Conservation (phyloP, 2,113 vertebrate genomes). For the Uropsilus gracilis region DNA sequence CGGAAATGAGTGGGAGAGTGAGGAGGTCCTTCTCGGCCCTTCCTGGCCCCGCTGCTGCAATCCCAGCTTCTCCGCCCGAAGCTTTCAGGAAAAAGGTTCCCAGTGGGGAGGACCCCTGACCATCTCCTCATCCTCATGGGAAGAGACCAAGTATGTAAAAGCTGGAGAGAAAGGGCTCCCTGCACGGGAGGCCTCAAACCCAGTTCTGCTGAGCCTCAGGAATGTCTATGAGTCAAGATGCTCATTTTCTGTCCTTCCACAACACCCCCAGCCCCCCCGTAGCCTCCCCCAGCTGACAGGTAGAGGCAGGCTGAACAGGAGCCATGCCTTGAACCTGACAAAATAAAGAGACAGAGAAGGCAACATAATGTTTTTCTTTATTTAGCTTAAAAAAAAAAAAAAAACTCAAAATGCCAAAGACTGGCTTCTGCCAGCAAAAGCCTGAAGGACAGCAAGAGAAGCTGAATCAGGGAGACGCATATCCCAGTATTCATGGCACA, state of each 20-base stretch:
- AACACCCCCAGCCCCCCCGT: not conserved
- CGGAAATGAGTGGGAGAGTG: conserved; percentile 25
- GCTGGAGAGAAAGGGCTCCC: not conserved
- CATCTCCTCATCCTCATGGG: not conserved
- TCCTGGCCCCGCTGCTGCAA: not conserved
- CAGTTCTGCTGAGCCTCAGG: not conserved
- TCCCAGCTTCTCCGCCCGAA: not conserved
- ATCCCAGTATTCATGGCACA: not conserved
- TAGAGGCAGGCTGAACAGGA: not conserved
- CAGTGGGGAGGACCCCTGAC: not conserved
- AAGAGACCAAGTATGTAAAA: not conserved
- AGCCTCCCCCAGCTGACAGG: not conserved
- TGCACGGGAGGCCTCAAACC: not conserved
- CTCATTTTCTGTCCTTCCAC: not conserved
- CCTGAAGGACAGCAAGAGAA: not conserved
- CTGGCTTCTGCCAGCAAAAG: not conserved
- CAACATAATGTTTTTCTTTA: not conserved
- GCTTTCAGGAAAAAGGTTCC: not conserved
- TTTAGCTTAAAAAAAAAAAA: too few relatives aligned
- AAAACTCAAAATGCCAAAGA: not conserved
- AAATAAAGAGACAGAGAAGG: not conserved
- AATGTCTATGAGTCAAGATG: not conserved
- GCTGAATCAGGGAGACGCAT: not conserved
- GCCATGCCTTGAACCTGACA: not conserved
- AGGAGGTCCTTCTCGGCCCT: not conserved